Evolutionary conservation across 2,797 vertebrate species (phyloP).

Genomic region (Heliangelus exortis): DNA sequence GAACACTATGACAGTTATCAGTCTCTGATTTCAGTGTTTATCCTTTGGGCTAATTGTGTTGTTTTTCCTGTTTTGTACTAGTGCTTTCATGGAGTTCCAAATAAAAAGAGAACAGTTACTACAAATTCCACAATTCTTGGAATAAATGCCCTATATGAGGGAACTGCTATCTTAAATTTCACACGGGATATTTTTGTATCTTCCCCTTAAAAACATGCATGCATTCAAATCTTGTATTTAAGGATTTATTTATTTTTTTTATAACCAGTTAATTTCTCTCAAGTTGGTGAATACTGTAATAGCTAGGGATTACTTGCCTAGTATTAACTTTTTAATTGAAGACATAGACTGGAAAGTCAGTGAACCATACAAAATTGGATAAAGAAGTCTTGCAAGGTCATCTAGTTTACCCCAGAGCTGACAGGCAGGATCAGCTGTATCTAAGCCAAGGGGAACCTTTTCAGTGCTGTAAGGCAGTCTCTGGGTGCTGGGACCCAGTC

Average conservation of each 20-base stretch:
- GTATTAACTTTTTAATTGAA: neutral
- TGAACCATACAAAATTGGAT: neutral
- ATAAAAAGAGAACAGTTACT: constrained; percentile 15
- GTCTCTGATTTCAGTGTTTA: constrained; percentile 38
- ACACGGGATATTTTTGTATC: neutral
- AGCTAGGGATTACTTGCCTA: neutral
- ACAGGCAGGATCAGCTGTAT: constrained; percentile 6
- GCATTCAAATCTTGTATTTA: neutral
- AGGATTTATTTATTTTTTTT: neutral
- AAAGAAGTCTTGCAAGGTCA: neutral
- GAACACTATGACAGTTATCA: neutral
- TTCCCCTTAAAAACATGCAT: neutral
- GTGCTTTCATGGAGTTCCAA: constrained; percentile 14
- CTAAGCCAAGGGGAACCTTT: neutral
- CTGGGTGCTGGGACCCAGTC: neutral
- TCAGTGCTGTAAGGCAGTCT: neutral
- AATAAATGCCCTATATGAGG: neutral
- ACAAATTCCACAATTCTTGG: neutral
- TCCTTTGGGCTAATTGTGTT: neutral
- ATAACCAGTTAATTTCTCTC: neutral
- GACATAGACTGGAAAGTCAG: neutral
- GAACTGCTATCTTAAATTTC: neutral
- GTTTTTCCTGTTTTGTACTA: constrained; percentile 49
- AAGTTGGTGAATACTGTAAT: neutral
- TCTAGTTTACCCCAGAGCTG: neutral